phyloP scores from a whole-genome alignment of 1,140 invertebrate genomes.

The Zaprionus ghesquierei region DNA sequence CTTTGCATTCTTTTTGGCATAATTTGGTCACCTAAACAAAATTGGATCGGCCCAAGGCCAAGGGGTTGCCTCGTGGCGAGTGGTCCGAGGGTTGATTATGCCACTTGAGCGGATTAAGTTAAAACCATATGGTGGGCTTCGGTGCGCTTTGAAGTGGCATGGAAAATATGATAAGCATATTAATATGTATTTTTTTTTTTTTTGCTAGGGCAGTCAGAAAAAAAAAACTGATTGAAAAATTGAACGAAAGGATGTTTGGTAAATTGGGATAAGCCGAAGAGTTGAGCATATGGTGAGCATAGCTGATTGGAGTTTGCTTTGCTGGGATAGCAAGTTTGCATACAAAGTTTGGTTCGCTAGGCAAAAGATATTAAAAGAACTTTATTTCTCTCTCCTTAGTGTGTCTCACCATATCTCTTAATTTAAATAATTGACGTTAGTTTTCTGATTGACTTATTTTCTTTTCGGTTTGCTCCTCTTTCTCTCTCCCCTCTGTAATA shows the following conservation, averaged over 20 bases:
- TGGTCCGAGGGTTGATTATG: constrained; percentile 49
- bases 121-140: constrained; percentile 62
- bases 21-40: constrained; percentile 42
- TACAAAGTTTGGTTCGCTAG: no score
- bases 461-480: constrained; percentile 8
- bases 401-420: no score
- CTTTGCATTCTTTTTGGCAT: constrained; percentile 39
- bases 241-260: not conserved
- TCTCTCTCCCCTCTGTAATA: not conserved
- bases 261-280: constrained; percentile 10
- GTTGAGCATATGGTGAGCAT: not conserved
- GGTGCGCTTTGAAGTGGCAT: constrained; percentile 65
- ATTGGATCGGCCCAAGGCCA: constrained; percentile 12
- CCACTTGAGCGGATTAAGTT: constrained; percentile 70
- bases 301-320: not conserved
- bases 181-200: constrained; percentile 37
- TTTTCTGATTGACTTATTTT: not conserved
- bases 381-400: no score
- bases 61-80: constrained; percentile 11
- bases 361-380: no score
- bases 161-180: constrained; percentile 63
- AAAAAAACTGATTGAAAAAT: constrained; percentile 43
- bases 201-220: not conserved
- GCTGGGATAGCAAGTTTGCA: no score
- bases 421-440: not conserved